Evolutionary conservation across 2,888 invertebrate species (phyloP).

Genomic region (Alviniconcha strummeri): DNA sequence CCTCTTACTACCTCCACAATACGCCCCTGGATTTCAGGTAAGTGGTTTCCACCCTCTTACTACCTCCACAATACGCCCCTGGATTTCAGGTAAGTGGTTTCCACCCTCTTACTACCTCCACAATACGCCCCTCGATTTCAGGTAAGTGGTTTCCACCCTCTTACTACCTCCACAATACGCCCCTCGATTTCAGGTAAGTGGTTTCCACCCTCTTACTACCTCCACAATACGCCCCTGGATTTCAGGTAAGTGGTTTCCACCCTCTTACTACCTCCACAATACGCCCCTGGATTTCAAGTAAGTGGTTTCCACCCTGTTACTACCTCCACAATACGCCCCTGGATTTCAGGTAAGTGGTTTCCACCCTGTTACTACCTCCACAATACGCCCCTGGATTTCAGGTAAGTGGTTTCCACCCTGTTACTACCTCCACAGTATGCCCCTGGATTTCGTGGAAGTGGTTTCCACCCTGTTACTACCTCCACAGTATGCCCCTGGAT

Average conservation of each 20-base stretch:
- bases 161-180: too few relatives aligned
- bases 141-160: slow-evolving; percentile 54
- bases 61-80: slow-evolving; percentile 72
- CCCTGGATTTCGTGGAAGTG: slow-evolving; percentile 69
- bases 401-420: too few relatives aligned
- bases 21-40: slow-evolving; percentile 73
- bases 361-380: slow-evolving; percentile 60
- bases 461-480: slow-evolving; percentile 46
- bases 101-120: slow-evolving; percentile 59
- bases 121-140: slow-evolving; percentile 72
- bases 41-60: slow-evolving; percentile 33
- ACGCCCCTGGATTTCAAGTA: too few relatives aligned
- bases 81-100: slow-evolving; percentile 69
- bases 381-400: slow-evolving; percentile 70
- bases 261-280: too few relatives aligned
- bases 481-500: slow-evolving; percentile 72
- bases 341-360: slow-evolving; percentile 67
- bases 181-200: too few relatives aligned
- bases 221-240: too few relatives aligned
- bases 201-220: too few relatives aligned
- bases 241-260: too few relatives aligned
- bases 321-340: too few relatives aligned
- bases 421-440: too few relatives aligned
- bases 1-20: slow-evolving; percentile 66
- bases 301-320: too few relatives aligned